Evolutionary conservation across 2,888 invertebrate genomes (phyloP).

Genomic region (Iselma pallidipennis): DNA sequence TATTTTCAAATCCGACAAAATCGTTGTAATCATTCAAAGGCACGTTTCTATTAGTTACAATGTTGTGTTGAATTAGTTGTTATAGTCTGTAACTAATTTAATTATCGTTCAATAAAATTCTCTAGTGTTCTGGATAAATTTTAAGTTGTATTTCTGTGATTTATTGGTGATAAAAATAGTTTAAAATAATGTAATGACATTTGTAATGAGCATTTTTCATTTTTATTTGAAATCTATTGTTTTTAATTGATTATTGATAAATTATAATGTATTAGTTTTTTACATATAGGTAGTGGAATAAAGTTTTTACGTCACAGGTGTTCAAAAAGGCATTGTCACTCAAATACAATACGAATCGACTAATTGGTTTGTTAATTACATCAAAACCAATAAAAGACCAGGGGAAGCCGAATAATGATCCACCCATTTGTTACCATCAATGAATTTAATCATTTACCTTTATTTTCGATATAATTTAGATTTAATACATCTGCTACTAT

Average conservation of each 20-base stretch:
- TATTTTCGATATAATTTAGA: neutral
- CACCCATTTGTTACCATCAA: slow-evolving; percentile 29
- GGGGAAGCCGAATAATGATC: slow-evolving; percentile 27
- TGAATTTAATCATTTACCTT: neutral
- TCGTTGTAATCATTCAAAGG: slow-evolving; percentile 18
- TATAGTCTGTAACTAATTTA: slow-evolving; percentile 27
- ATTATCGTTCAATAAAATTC: slow-evolving; percentile 18
- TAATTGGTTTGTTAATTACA: slow-evolving; percentile 37
- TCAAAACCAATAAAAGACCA: slow-evolving; percentile 32
- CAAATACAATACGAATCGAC: slow-evolving; percentile 31
- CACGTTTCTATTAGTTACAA: slow-evolving; percentile 20
- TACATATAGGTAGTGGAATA: neutral
- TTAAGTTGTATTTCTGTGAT: slow-evolving; percentile 20
- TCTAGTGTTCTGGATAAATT: slow-evolving; percentile 4
- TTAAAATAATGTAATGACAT: neutral
- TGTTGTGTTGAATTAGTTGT: slow-evolving; percentile 18
- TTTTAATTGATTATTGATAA: neutral
- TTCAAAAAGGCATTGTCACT: slow-evolving; percentile 27
- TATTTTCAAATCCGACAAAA: slow-evolving; percentile 15
- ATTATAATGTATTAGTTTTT: neutral
- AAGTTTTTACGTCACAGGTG: slow-evolving; percentile 29
- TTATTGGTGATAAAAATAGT: slow-evolving; percentile 22
- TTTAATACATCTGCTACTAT: neutral
- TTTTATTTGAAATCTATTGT: too few species aligned
- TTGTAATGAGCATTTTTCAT: neutral